Base-by-base conservation (phyloP, 1,140 invertebrate genomes). In the Eueides isabella region DNA sequence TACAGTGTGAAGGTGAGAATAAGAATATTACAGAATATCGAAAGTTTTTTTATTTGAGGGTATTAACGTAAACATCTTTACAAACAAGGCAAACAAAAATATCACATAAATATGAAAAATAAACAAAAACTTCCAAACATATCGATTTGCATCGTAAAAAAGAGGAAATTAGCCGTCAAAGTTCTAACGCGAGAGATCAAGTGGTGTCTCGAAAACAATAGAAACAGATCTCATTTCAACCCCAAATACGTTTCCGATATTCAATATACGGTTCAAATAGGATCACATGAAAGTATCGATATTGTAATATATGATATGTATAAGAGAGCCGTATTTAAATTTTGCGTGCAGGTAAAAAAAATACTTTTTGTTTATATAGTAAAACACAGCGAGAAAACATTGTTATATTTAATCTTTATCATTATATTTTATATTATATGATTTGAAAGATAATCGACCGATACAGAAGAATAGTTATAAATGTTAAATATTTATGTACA, bases 241-340 rank as follows among this genome's bases (percentile, higher is more conserved):
- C 81, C 82, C 81, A 85, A 85, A 87, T 87, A 87, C 85, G 85
- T 87, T 89, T 85, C 81, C 85, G 76, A 91, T 90, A 89, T 91
- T 89, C 80, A 88, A 91, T 90, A 86, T 83, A 85, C 76, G 78
- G 77, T 77, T 87, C 86, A 87, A 89, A 88, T 79, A 79, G 75
- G 79, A 87, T 87, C 78, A 81, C 77, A 79, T 80, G 78, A 83
- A 78, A 81, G 77, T 80, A 85, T 84, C 77, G 75, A 83, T 83
- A 83, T 76, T 66, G 72, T 69, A 67, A 73, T 71, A 82, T 80
- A 81, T 61, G 79, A 75, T 78, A 74, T 29, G 61, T 66, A 72
- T 28, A 62, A 65, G 44, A 65, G 29, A 68, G 67, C 38, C 41
- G 12, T 71, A n/a, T 48, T 82, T 70, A 83, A 83, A 82, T 80